Conservation (phyloP, 2,797 vertebrate species). For the Philypnodon macrostomus region DNA sequence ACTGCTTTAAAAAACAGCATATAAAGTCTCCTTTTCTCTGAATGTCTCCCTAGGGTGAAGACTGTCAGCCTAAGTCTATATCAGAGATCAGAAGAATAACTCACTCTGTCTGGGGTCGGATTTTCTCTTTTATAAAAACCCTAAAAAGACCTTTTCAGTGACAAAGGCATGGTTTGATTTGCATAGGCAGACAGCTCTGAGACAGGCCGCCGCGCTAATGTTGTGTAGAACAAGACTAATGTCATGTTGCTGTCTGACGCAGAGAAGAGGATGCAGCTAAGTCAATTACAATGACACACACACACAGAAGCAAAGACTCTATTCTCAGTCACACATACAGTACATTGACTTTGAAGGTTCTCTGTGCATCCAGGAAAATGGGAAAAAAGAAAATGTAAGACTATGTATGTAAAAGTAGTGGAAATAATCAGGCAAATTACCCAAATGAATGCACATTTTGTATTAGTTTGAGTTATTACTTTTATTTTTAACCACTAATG, state of each 20-base stretch:
- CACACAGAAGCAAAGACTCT: too few species aligned
- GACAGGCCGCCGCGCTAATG: constrained; percentile 56
- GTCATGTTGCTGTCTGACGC: constrained; percentile 67
- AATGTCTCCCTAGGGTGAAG: constrained; percentile 32
- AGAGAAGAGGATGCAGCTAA: constrained; percentile 50
- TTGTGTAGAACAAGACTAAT: constrained; percentile 69
- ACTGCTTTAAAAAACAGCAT: constrained; percentile 4
- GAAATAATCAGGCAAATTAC: too few species aligned
- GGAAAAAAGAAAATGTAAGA: too few species aligned
- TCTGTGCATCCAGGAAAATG: too few species aligned
- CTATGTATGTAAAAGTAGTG: too few species aligned
- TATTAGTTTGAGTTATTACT: too few species aligned
- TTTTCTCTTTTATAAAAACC: constrained; percentile 32
- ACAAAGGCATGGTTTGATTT: constrained; percentile 55
- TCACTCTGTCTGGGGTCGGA: constrained; percentile 29
- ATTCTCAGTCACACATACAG: too few species aligned
- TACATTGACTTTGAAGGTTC: too few species aligned
- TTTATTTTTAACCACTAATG: too few species aligned
- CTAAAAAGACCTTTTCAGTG: constrained; percentile 40
- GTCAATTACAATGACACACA: constrained; percentile 48
- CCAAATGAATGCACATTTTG: too few species aligned
- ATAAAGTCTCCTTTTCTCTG: constrained; percentile 19
- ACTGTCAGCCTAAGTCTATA: constrained; percentile 24
- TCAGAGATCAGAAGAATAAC: constrained; percentile 58
- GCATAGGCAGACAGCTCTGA: constrained; percentile 57